Evolutionary conservation across 2,888 invertebrate genomes (phyloP).

Genomic region (Agrenia bidenticulata): DNA sequence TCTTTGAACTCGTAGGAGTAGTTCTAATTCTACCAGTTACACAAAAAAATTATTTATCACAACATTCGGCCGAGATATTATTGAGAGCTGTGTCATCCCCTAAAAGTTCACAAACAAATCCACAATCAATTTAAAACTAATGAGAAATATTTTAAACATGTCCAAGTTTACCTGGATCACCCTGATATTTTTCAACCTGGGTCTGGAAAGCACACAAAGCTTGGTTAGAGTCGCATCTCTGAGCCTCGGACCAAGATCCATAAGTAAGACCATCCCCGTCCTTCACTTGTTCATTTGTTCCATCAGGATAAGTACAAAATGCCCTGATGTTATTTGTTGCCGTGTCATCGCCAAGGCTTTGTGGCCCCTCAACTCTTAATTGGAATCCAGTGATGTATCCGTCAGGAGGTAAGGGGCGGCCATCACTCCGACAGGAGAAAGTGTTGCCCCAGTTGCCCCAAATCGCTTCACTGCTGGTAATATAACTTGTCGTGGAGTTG

Average conservation of each 20-base stretch:
- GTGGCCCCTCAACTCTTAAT: neutral
- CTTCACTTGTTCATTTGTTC: neutral
- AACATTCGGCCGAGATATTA: slow-evolving; percentile 5
- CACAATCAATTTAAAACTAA: neutral
- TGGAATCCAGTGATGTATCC: slow-evolving; percentile 13
- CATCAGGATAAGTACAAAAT: slow-evolving; percentile 1
- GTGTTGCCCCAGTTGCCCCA: slow-evolving; percentile 17
- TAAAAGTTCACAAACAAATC: neutral
- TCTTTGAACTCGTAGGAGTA: no score
- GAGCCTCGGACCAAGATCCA: neutral
- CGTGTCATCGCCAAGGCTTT: slow-evolving; percentile 2
- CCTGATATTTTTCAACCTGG: slow-evolving; percentile 2
- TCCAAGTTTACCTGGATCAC: neutral
- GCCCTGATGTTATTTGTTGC: slow-evolving; percentile 13
- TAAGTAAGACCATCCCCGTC: slow-evolving; percentile 9
- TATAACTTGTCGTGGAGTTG: slow-evolving; percentile 1
- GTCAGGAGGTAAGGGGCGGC: slow-evolving; percentile 8
- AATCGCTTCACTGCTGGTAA: neutral
- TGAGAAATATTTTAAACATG: neutral
- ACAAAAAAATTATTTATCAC: slow-evolving; percentile 5
- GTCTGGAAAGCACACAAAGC: slow-evolving; percentile 7
- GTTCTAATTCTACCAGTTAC: no score
- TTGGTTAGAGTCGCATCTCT: neutral
- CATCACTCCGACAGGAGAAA: slow-evolving; percentile 15
- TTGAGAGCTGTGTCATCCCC: slow-evolving; percentile 8